Percentiles rank a stretch among this genome's conserved stretches.
These are phyloP conservation scores for Oligia fasciuncula DNA, from an alignment of 2,888 invertebrate genomes.

Conservation along the genomic window DNA sequence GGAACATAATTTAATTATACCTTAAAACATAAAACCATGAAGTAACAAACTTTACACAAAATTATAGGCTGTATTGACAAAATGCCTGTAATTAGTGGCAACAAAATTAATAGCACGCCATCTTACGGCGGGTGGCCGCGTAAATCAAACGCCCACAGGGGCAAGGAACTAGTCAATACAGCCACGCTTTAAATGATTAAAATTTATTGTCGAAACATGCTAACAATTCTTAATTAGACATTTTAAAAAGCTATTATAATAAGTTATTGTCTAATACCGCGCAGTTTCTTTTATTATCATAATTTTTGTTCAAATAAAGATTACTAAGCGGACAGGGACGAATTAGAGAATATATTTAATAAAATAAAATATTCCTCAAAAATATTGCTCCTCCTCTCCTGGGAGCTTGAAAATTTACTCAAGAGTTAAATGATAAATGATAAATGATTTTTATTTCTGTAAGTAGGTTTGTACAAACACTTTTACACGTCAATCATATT, in stretches of 20 bases:
- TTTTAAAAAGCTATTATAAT: conserved; percentile 50
- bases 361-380: background rate
- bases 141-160: conserved; percentile 75
- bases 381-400: background rate
- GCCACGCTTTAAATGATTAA: conserved; percentile 37
- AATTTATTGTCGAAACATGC: conserved; percentile 55
- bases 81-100: conserved; percentile 59
- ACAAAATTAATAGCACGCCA: conserved; percentile 61
- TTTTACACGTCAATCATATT: too few species aligned
- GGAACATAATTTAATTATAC: conserved; percentile 15
- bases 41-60: conserved; percentile 31
- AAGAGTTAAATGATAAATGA: too few species aligned
- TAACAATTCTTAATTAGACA: conserved; percentile 63
- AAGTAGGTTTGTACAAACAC: too few species aligned
- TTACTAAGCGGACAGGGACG: conserved; percentile 26
- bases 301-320: conserved; percentile 1
- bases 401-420: background rate
- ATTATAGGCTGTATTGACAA: conserved; percentile 41
- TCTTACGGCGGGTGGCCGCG: conserved; percentile 68
- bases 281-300: conserved; percentile 7
- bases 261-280: conserved; percentile 34
- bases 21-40: background rate
- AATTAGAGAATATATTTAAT: conserved; percentile 3
- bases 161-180: conserved; percentile 46
- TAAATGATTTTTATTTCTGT: too few species aligned